A percentile compares a stretch with the other conserved stretches of the same genome.
Conservation (phyloP, 2,797 vertebrate genomes). For the Rhadinocentrus ornatus region DNA sequence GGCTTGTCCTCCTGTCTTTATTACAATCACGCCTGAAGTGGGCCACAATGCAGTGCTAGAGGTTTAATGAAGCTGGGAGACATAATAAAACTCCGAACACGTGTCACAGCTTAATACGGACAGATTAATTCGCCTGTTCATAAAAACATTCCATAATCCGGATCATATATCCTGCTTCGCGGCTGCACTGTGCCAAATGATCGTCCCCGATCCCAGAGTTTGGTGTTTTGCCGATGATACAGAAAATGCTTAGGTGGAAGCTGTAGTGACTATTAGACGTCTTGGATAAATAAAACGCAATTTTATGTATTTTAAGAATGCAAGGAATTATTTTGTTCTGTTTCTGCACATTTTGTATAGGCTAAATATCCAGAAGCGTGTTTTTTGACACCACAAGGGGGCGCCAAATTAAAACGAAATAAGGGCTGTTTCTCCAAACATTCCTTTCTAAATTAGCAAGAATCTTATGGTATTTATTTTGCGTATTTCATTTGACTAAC, state of each 20-base stretch:
- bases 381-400: not conserved
- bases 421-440: not conserved
- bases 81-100: not conserved
- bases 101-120: not conserved
- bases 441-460: not conserved
- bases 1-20: constrained; percentile 4
- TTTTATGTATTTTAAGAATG: not conserved
- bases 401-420: not conserved
- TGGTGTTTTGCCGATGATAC: not conserved
- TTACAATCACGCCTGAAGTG: not conserved
- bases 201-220: constrained; percentile 11
- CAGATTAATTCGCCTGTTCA: not conserved
- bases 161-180: constrained; percentile 28
- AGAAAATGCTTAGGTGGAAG: not conserved
- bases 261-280: accelerated
- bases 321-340: not conserved
- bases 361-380: not conserved
- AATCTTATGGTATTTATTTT: too few relatives aligned
- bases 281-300: accelerated
- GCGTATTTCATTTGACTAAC: not conserved
- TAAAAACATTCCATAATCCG: constrained; percentile 24
- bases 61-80: not conserved
- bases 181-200: not conserved
- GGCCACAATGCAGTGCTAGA: not conserved
- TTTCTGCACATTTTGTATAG: not conserved